phyloP scores from a whole-genome alignment of 2,797 vertebrate genomes.

The Enteromius thamalakanensis region DNA sequence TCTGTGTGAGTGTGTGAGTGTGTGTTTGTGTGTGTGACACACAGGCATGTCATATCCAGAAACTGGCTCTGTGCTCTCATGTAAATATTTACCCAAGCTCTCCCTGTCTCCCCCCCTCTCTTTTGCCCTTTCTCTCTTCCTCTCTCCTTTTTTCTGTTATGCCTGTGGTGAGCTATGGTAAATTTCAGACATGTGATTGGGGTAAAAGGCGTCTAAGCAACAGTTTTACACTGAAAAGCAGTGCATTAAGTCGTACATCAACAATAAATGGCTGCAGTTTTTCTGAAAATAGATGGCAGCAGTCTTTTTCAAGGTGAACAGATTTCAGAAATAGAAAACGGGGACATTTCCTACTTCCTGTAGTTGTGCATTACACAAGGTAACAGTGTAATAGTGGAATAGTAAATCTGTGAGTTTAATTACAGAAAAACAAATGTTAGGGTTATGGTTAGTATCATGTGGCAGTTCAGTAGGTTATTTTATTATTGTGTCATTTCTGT shows the following conservation, averaged over 20 bases:
- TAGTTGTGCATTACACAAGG: background rate
- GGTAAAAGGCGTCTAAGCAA: background rate
- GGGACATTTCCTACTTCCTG: background rate
- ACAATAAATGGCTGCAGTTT: background rate
- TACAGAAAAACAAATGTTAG: background rate
- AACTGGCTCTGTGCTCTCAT: slow-evolving; percentile 43
- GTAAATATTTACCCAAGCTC: slow-evolving; percentile 68
- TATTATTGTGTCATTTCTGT: background rate
- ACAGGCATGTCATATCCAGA: slow-evolving; percentile 22
- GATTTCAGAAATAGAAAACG: background rate
- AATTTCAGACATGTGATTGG: slow-evolving; percentile 1
- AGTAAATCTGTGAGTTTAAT: background rate
- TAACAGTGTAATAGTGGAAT: background rate
- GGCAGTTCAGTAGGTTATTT: background rate
- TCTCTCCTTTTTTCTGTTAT: slow-evolving; percentile 14
- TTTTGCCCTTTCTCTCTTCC: slow-evolving; percentile 29
- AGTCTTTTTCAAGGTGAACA: background rate
- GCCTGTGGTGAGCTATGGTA: slow-evolving; percentile 25
- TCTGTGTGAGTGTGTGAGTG: background rate
- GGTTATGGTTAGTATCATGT: background rate
- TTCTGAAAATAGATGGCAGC: background rate
- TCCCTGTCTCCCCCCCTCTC: slow-evolving; percentile 37
- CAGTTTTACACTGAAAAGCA: background rate
- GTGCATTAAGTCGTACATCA: background rate
- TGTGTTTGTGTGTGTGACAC: background rate